Conservation (phyloP, 2,113 vertebrate genomes). For the Numenius arquata region DNA sequence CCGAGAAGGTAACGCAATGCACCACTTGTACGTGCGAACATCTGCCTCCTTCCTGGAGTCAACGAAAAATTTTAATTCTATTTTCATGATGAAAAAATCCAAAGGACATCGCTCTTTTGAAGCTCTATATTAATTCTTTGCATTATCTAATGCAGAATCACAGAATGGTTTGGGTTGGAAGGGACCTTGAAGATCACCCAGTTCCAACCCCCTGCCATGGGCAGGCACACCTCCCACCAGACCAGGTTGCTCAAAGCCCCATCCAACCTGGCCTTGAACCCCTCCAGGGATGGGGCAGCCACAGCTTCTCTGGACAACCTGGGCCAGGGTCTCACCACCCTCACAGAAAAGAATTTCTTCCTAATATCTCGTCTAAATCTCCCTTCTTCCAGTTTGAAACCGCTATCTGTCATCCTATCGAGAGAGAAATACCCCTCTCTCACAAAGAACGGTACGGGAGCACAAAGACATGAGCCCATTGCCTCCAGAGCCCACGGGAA, state of each 20-base stretch:
- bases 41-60: not conserved
- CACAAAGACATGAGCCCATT: not conserved
- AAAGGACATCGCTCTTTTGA: not conserved
- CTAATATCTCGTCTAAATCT: not conserved
- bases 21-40: not conserved
- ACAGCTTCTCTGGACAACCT: not conserved
- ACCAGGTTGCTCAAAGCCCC: not conserved
- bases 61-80: not conserved
- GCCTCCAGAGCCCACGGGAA: not conserved
- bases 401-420: not conserved
- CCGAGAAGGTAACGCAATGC: not conserved
- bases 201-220: not conserved
- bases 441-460: not conserved
- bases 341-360: not conserved
- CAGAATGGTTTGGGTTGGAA: not conserved
- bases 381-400: not conserved
- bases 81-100: not conserved
- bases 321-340: not conserved
- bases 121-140: not conserved
- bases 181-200: not conserved
- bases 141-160: not conserved
- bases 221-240: not conserved
- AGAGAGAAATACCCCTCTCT: not conserved
- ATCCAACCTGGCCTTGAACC: not conserved
- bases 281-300: too few species aligned